phyloP scores from a whole-genome alignment of 92 coral and sea anemone genomes.

The Siderastrea radians region DNA sequence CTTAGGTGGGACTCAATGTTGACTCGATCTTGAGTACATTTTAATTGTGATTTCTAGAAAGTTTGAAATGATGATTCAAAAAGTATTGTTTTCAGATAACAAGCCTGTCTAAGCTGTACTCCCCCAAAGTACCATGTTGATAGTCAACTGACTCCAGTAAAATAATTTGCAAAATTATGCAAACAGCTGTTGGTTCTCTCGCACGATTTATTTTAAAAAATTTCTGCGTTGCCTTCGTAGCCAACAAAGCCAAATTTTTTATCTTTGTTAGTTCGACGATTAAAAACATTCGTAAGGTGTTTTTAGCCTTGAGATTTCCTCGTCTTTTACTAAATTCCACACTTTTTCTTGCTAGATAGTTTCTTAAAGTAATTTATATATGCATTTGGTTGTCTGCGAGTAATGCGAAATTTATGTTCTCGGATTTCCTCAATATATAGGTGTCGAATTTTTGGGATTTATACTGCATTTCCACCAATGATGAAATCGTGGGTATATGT shows the following conservation, averaged over 20 bases:
- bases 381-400: neutral
- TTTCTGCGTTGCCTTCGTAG: neutral
- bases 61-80: conserved; percentile 43
- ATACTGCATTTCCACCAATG: conserved; percentile 13
- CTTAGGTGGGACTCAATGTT: conserved; percentile 36
- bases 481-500: neutral
- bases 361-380: conserved; percentile 5
- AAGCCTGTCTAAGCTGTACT: conserved; percentile 36
- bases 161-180: conserved; percentile 76
- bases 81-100: conserved; percentile 55
- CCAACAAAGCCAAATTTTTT: neutral
- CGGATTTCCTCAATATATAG: neutral
- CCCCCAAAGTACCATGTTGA: conserved; percentile 44
- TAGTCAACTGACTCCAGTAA: conserved; percentile 43
- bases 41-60: conserved; percentile 40
- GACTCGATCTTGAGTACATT: conserved; percentile 30
- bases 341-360: neutral
- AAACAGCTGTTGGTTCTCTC: conserved; percentile 57
- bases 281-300: neutral
- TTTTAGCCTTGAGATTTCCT: neutral
- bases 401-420: conserved; percentile 5
- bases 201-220: conserved; percentile 53
- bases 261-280: neutral
- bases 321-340: neutral
- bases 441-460: conserved; percentile 10